Percentiles rank a stretch among this genome's conserved stretches.
phyloP scores from a whole-genome alignment of 2,113 vertebrate species.

The Bubo scandiacus region DNA sequence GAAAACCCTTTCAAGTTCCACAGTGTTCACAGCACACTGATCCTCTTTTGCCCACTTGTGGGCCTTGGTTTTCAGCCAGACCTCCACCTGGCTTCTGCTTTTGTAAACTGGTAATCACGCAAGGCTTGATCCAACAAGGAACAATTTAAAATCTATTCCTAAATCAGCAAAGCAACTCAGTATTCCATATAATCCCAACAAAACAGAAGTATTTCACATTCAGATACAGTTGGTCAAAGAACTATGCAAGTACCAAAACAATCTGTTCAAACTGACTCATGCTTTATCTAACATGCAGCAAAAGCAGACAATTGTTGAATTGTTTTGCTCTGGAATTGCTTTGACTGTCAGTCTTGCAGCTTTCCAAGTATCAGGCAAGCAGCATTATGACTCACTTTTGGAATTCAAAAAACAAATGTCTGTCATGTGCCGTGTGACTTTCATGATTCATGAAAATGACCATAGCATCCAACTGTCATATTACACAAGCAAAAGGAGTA shows the following conservation, averaged over 20 bases:
- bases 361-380: conserved; percentile 13
- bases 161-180: not conserved
- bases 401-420: conserved; percentile 16
- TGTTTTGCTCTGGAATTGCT: conserved; percentile 33
- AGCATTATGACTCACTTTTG: conserved; percentile 30
- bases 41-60: not conserved
- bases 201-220: not conserved
- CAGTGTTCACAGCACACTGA: no score
- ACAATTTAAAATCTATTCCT: not conserved
- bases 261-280: not conserved
- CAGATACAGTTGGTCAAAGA: not conserved
- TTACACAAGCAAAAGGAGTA: not conserved
- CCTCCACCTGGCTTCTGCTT: not conserved
- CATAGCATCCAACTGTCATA: not conserved
- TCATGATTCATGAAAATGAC: not conserved
- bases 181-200: not conserved
- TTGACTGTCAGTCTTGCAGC: not conserved
- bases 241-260: not conserved
- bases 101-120: accelerated
- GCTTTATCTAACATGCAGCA: not conserved
- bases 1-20: not conserved
- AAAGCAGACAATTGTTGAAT: not conserved
- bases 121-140: not conserved
- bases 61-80: not conserved
- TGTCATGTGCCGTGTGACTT: not conserved